These are phyloP conservation scores for Eidolon helvum DNA, from an alignment of 2,113 vertebrate species.

Conservation along the genomic window DNA sequence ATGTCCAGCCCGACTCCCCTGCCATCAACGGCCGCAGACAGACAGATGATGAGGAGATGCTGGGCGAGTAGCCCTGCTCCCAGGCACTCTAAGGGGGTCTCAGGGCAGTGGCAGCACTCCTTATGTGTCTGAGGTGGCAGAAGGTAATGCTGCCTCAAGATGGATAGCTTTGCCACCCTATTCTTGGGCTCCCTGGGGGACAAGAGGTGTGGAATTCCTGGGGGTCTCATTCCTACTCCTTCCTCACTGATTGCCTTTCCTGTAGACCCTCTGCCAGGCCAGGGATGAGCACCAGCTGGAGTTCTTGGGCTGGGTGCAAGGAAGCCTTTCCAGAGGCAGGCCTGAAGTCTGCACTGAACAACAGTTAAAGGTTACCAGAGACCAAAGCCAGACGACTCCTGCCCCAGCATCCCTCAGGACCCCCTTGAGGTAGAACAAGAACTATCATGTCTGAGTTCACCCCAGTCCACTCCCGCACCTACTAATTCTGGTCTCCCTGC, in stretches of 20 bases:
- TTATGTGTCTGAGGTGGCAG: not conserved
- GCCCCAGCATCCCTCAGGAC: not conserved
- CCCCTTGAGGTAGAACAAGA: not conserved
- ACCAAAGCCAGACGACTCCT: not conserved
- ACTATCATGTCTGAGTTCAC: not conserved
- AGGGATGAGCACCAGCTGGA: not conserved
- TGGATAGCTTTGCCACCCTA: not conserved
- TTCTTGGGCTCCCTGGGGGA: not conserved
- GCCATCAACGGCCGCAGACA: conserved; percentile 85
- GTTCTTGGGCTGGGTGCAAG: not conserved
- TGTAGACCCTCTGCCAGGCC: not conserved
- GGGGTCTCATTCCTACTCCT: not conserved
- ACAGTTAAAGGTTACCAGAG: not conserved
- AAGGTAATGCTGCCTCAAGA: not conserved
- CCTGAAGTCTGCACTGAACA: not conserved
- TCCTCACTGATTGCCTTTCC: not conserved
- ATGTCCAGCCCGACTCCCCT: conserved; percentile 85
- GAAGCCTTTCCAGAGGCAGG: not conserved
- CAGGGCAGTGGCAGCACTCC: not conserved
- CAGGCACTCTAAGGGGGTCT: conserved; percentile 39
- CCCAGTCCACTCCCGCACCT: not conserved
- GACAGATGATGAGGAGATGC: conserved; percentile 74
- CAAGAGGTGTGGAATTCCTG: not conserved
- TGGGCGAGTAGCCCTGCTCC: conserved; percentile 35
- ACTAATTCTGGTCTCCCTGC: not conserved